A percentile compares a stretch with the other conserved stretches of the same genome.
Evolutionary conservation across 2,797 vertebrate species (phyloP).

Genomic region (Schizothorax lantsangensis): DNA sequence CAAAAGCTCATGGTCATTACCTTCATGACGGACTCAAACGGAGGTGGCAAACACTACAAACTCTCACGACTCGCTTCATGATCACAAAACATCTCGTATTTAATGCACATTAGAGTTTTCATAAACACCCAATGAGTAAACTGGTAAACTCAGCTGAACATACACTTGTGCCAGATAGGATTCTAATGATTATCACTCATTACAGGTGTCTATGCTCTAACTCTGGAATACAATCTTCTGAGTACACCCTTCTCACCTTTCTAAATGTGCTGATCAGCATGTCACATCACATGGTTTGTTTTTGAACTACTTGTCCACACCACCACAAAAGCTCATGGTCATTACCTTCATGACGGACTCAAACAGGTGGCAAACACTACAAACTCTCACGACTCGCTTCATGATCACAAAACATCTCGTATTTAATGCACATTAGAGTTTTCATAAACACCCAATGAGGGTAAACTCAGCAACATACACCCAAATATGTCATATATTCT

Average conservation of each 20-base stretch:
- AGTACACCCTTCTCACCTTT: too few relatives aligned
- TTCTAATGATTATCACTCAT: too few relatives aligned
- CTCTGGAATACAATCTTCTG: too few relatives aligned
- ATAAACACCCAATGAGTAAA: background rate
- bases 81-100: background rate
- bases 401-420: background rate
- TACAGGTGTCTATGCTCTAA: too few relatives aligned
- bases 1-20: conserved; percentile 42
- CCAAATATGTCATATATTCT: background rate
- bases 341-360: conserved; percentile 46
- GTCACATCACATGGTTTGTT: too few relatives aligned
- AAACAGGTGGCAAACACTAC: conserved; percentile 46
- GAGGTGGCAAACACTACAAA: conserved; percentile 39
- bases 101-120: background rate
- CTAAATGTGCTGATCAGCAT: too few relatives aligned
- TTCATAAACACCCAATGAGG: background rate
- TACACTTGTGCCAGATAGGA: too few relatives aligned
- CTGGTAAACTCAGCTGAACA: background rate
- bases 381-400: conserved; percentile 34
- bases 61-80: conserved; percentile 32
- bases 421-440: background rate
- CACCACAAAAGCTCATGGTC: conserved; percentile 40
- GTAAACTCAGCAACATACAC: background rate
- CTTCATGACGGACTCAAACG: conserved; percentile 48
- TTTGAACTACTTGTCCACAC: too few relatives aligned